Conservation (phyloP, 2,113 vertebrate species). For the Stomatorhinus ivindoensis region DNA sequence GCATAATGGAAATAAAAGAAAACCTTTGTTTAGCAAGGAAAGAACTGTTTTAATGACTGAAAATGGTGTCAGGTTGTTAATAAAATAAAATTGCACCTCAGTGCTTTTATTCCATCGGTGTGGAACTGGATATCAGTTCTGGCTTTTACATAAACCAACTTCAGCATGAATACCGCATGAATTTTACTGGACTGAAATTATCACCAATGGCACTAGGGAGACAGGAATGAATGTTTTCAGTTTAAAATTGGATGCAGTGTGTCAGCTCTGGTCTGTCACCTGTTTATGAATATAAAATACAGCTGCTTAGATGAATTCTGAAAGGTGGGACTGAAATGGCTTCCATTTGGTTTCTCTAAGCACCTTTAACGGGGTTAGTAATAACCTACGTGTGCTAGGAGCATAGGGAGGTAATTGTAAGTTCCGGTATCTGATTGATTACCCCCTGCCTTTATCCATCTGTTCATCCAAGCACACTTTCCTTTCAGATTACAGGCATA, state of each 20-base stretch:
- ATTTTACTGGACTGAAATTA: background rate
- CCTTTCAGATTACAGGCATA: background rate
- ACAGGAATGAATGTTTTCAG: background rate
- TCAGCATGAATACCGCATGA: background rate
- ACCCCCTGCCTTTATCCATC: background rate
- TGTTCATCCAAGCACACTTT: background rate
- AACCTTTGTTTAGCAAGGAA: background rate
- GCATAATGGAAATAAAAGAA: background rate
- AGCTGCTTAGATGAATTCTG: background rate
- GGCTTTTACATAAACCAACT: background rate
- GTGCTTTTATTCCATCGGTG: background rate
- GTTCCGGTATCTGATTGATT: background rate
- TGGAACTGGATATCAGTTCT: background rate
- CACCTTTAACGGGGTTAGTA: background rate
- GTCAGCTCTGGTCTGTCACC: background rate
- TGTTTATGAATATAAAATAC: constrained; percentile 10
- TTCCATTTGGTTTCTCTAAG: background rate
- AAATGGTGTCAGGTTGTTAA: background rate
- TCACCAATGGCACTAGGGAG: background rate
- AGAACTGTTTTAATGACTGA: background rate
- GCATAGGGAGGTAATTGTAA: background rate
- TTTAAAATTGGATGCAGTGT: background rate
- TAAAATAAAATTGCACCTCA: background rate
- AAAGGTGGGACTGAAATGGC: background rate
- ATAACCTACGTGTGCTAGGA: background rate